Conservation (phyloP, 1,140 invertebrate species). For the Meloidogyne floridensis region DNA sequence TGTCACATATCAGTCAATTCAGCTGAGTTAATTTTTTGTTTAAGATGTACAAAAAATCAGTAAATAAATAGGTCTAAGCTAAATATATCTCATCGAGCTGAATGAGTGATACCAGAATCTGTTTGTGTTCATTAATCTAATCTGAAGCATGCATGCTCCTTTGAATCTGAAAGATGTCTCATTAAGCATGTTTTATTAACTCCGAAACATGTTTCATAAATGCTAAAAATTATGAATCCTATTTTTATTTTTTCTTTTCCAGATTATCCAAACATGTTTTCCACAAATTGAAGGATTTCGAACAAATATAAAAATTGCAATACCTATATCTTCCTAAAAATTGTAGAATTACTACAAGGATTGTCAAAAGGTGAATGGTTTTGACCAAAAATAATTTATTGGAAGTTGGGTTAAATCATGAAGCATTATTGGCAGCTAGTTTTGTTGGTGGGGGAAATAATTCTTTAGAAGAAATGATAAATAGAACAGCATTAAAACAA, state of each 20-base stretch:
- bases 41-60: no score
- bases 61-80: no score
- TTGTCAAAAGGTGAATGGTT: constrained; percentile 47
- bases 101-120: no score
- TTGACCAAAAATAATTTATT: constrained; percentile 48
- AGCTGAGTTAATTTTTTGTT: no score
- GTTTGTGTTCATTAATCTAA: no score
- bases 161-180: no score
- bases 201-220: no score
- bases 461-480: constrained; percentile 54
- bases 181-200: no score
- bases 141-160: no score
- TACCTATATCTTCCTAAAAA: constrained; percentile 51
- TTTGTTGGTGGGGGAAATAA: constrained; percentile 46
- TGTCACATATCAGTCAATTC: no score
- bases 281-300: constrained; percentile 44
- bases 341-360: constrained; percentile 43
- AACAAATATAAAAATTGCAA: constrained; percentile 45
- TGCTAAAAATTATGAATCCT: no score
- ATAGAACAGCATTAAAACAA: constrained; percentile 41
- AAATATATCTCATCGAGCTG: no score
- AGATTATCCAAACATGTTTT: constrained; percentile 54
- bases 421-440: constrained; percentile 46
- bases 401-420: constrained; percentile 61
- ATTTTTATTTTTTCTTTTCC: constrained; percentile 26